phyloP scores from a whole-genome alignment of 2,888 invertebrate species.

The Drosophila imparisetae region DNA sequence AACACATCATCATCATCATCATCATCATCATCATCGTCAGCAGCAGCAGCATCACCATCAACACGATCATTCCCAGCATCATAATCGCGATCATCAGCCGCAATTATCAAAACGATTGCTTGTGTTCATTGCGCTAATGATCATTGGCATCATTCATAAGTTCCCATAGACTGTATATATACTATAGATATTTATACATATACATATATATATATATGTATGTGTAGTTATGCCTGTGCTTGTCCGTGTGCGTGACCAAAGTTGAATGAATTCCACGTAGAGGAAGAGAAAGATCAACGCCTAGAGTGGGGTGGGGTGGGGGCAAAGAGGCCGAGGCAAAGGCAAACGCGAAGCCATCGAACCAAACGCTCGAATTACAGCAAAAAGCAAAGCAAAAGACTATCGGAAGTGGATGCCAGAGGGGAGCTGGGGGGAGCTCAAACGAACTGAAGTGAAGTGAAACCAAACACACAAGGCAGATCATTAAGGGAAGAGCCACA shows the following conservation, averaged over 20 bases:
- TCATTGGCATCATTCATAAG: constrained; percentile 68
- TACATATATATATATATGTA: background rate
- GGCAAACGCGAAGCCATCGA: constrained; percentile 34
- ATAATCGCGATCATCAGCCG: constrained; percentile 1
- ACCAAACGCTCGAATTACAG: constrained; percentile 47
- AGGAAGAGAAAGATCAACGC: constrained; percentile 14
- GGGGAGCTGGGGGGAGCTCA: background rate
- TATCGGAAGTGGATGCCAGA: background rate
- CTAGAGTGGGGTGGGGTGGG: background rate
- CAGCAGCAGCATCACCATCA: background rate
- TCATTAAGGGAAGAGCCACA: constrained; percentile 52
- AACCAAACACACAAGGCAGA: constrained; percentile 46
- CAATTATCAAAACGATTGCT: background rate
- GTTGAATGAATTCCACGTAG: constrained; percentile 60
- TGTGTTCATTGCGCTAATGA: constrained; percentile 23
- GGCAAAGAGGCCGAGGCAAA: background rate
- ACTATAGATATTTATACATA: background rate
- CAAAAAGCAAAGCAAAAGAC: constrained; percentile 14
- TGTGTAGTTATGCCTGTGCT: background rate
- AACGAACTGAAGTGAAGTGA: constrained; percentile 35
- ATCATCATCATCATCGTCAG: constrained; percentile 9
- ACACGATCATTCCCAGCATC: background rate
- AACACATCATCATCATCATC: constrained; percentile 23
- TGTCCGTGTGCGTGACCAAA: constrained; percentile 43
- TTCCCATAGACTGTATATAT: constrained; percentile 38